Evolutionary conservation across 2,888 invertebrate genomes (phyloP).

Genomic region (Eurois occulta): DNA sequence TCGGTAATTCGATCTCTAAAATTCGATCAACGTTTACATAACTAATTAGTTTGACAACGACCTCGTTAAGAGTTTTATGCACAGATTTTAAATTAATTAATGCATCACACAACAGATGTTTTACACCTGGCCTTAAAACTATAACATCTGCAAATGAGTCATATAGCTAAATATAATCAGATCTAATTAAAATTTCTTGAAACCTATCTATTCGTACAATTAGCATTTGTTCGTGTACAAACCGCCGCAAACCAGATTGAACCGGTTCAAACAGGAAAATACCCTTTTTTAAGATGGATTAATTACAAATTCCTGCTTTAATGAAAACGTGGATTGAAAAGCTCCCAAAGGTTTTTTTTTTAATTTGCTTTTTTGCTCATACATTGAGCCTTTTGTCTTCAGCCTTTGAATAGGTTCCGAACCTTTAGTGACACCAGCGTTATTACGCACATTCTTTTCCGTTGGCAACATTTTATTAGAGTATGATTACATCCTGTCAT

Average conservation of each 20-base stretch:
- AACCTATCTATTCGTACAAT: constrained; percentile 20
- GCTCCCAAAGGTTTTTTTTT: constrained; percentile 68
- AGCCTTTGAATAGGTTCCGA: constrained; percentile 52
- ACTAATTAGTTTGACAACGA: constrained; percentile 45
- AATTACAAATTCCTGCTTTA: constrained; percentile 72
- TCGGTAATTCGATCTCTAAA: constrained; percentile 30
- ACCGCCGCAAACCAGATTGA: constrained; percentile 56
- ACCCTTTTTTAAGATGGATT: constrained; percentile 69
- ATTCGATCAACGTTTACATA: constrained; percentile 28
- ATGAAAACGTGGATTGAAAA: constrained; percentile 69
- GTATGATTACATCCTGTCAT: constrained; percentile 32
- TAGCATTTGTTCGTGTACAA: constrained; percentile 38
- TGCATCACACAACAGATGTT: constrained; percentile 41
- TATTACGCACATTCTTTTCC: constrained; percentile 64
- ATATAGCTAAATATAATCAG: constrained; percentile 13
- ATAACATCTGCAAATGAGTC: constrained; percentile 34
- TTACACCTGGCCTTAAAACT: constrained; percentile 38
- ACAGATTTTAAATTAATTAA: constrained; percentile 29
- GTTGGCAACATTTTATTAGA: constrained; percentile 48
- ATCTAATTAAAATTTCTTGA: constrained; percentile 21
- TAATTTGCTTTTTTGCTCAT: constrained; percentile 71
- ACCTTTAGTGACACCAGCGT: constrained; percentile 59
- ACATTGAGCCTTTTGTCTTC: constrained; percentile 69
- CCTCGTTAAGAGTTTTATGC: constrained; percentile 36
- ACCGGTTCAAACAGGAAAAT: constrained; percentile 65